Conservation (phyloP, 2,888 invertebrate genomes). For the Andrena dorsata region DNA sequence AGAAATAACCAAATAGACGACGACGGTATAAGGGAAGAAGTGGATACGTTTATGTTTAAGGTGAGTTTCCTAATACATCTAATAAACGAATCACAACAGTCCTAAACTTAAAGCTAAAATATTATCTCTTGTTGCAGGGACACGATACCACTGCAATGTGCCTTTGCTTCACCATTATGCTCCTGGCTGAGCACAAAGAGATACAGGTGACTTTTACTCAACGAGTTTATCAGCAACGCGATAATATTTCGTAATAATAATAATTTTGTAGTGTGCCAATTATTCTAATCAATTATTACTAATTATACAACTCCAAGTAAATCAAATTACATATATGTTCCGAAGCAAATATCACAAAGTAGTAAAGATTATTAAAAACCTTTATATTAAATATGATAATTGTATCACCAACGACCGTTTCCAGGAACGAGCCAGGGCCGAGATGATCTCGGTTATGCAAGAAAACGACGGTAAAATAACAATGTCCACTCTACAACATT, state of each 20-base stretch:
- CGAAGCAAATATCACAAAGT: too few species aligned
- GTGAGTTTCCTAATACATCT: slow-evolving; percentile 45
- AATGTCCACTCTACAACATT: slow-evolving; percentile 87
- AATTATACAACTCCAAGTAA: too few species aligned
- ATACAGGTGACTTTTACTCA: slow-evolving; percentile 76
- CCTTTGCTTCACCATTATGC: slow-evolving; percentile 85
- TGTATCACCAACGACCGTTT: neutral
- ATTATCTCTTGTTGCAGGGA: slow-evolving; percentile 84
- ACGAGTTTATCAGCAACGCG: neutral
- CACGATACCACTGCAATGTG: slow-evolving; percentile 88
- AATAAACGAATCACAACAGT: neutral
- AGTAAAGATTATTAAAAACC: too few species aligned
- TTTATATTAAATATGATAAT: neutral
- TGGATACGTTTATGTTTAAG: slow-evolving; percentile 80
- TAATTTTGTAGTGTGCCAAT: too few species aligned
- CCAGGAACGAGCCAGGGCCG: slow-evolving; percentile 69
- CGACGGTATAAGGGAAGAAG: slow-evolving; percentile 80
- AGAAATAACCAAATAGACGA: slow-evolving; percentile 72
- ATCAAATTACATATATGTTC: too few species aligned
- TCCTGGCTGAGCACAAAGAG: slow-evolving; percentile 86
- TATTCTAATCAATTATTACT: too few species aligned
- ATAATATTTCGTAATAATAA: too few species aligned
- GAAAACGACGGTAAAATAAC: slow-evolving; percentile 86
- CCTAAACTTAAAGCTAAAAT: neutral
- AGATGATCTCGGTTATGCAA: slow-evolving; percentile 83